Evolutionary conservation across 2,888 invertebrate genomes (phyloP).

Genomic region (Temnothorax ravouxi): DNA sequence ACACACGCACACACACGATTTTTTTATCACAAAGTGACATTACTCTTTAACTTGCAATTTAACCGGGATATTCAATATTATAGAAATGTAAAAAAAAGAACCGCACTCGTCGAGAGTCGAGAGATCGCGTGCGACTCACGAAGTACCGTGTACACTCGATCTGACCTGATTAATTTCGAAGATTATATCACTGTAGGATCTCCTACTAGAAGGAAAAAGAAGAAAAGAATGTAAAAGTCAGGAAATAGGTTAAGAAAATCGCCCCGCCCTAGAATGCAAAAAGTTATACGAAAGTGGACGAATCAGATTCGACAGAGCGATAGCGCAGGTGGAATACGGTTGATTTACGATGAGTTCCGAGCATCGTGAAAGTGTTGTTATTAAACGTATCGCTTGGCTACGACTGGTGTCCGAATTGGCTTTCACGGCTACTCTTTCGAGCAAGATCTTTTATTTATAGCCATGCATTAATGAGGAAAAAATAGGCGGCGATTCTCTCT

Average conservation of each 20-base stretch:
- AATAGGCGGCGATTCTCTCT: conserved; percentile 10
- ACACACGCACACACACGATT: neutral
- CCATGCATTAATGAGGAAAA: conserved; percentile 23
- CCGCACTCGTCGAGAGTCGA: neutral
- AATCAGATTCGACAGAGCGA: conserved; percentile 27
- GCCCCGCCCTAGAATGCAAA: conserved; percentile 2
- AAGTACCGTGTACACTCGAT: neutral
- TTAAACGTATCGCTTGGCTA: conserved; percentile 34
- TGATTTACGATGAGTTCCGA: conserved; percentile 37
- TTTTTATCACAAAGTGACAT: neutral
- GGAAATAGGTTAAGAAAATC: conserved; percentile 19
- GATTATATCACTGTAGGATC: neutral
- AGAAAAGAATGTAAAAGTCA: conserved; percentile 5
- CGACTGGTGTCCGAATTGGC: conserved; percentile 26
- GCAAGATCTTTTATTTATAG: conserved; percentile 35
- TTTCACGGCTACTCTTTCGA: conserved; percentile 44
- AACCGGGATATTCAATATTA: neutral
- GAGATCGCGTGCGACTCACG: conserved; percentile 3
- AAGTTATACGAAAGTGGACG: conserved; percentile 39
- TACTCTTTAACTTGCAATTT: neutral
- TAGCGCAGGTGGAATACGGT: conserved; percentile 46
- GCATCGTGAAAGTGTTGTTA: conserved; percentile 51
- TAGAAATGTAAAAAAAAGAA: conserved; percentile 9
- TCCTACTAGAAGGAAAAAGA: neutral
- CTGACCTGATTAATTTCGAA: conserved; percentile 23